phyloP scores from a whole-genome alignment of 1,140 invertebrate species.

The Drosophila sp. region DNA sequence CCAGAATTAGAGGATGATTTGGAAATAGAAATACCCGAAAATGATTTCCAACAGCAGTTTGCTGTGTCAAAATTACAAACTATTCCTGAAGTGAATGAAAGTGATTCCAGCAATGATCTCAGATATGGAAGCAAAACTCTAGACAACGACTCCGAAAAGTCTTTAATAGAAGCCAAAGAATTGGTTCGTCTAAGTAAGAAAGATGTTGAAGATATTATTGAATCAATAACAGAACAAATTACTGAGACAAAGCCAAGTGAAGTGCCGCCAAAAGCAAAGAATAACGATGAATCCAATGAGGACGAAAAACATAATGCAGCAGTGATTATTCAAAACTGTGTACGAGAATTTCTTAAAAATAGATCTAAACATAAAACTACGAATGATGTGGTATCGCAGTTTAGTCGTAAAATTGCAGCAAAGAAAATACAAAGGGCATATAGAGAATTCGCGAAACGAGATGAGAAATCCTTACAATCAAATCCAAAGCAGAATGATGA shows the following conservation, averaged over 20 bases:
- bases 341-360: background rate
- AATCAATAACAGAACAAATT: background rate
- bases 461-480: background rate
- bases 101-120: slow-evolving; percentile 31
- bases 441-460: slow-evolving; percentile 19
- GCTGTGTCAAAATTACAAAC: slow-evolving; percentile 54
- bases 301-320: slow-evolving; percentile 14
- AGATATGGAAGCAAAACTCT: background rate
- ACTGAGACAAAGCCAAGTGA: background rate
- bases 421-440: slow-evolving; percentile 53
- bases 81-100: slow-evolving; percentile 64
- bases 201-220: background rate
- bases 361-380: background rate
- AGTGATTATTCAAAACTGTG: slow-evolving; percentile 32
- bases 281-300: background rate
- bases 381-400: background rate
- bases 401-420: slow-evolving; percentile 31
- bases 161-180: background rate
- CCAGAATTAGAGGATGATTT: slow-evolving; percentile 25
- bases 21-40: slow-evolving; percentile 30
- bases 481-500: background rate
- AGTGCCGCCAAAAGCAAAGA: no score
- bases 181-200: background rate
- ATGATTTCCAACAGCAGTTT: slow-evolving; percentile 42
- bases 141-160: background rate